phyloP scores from a whole-genome alignment of 2,888 invertebrate genomes.

The Griposia aprilina region DNA sequence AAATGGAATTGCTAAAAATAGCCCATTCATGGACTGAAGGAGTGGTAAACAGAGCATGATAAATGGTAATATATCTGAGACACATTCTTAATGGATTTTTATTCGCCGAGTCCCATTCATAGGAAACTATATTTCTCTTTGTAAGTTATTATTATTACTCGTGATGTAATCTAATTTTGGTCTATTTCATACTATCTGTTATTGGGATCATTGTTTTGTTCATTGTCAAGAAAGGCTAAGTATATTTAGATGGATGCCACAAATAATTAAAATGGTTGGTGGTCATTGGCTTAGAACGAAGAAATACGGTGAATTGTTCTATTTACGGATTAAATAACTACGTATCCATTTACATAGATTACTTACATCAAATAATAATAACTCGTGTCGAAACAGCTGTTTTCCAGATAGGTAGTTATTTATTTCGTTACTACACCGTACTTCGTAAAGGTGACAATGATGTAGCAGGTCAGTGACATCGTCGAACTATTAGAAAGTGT shows the following conservation, averaged over 20 bases:
- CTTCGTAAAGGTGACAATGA: conserved; percentile 12
- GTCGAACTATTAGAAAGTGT: conserved; percentile 59
- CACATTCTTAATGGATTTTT: conserved; percentile 51
- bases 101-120: conserved; percentile 24
- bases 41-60: conserved; percentile 46
- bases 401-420: background rate
- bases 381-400: background rate
- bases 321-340: conserved; percentile 1
- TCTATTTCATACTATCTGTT: conserved; percentile 18
- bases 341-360: background rate
- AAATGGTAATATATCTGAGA: conserved; percentile 33
- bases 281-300: background rate
- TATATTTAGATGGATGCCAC: background rate
- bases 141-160: conserved; percentile 23
- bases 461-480: conserved; percentile 26
- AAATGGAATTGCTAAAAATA: conserved; percentile 35
- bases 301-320: background rate
- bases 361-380: background rate
- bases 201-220: conserved; percentile 8
- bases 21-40: conserved; percentile 19
- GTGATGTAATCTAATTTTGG: conserved; percentile 27
- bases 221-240: background rate
- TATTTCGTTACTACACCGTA: background rate
- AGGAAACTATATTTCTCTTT: conserved; percentile 25
- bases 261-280: conserved; percentile 9